A percentile compares a stretch with the other conserved stretches of the same genome.
Evolutionary conservation across 2,113 vertebrate species (phyloP).

Genomic region (Choloepus hoffmanni): DNA sequence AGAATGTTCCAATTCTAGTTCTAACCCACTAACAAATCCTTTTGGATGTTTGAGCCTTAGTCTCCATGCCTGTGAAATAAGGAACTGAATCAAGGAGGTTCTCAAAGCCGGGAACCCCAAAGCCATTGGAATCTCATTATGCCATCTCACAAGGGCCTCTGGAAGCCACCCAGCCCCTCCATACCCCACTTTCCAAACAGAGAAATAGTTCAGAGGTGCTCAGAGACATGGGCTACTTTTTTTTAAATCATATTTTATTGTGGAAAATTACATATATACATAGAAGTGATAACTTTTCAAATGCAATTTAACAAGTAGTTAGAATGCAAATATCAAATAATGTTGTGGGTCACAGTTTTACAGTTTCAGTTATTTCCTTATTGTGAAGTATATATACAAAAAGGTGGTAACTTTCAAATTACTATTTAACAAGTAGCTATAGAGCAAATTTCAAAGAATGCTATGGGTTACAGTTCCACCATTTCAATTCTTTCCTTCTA

Average conservation of each 20-base stretch:
- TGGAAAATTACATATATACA: too few species aligned
- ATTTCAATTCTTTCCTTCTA: too few species aligned
- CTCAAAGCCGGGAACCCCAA: background rate
- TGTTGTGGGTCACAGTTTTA: too few species aligned
- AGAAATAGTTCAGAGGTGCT: background rate
- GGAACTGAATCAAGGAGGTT: background rate
- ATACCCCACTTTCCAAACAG: constrained; percentile 12
- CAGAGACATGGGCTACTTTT: constrained; percentile 14
- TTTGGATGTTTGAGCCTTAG: background rate
- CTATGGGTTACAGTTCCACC: too few species aligned
- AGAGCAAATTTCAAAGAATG: too few species aligned
- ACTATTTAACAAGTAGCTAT: too few species aligned
- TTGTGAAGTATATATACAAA: too few species aligned
- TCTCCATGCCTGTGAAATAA: background rate
- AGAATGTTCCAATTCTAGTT: constrained; percentile 8
- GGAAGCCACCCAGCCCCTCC: background rate
- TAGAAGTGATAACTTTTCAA: too few species aligned
- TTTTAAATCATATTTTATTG: background rate
- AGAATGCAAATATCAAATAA: too few species aligned
- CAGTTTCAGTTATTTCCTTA: too few species aligned
- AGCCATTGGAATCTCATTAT: background rate
- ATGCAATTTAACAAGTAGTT: too few species aligned
- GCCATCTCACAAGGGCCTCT: background rate
- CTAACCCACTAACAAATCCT: background rate
- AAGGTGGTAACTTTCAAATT: too few species aligned